phyloP scores from a whole-genome alignment of 2,113 vertebrate species.

The Chloropsis cyanopogon region DNA sequence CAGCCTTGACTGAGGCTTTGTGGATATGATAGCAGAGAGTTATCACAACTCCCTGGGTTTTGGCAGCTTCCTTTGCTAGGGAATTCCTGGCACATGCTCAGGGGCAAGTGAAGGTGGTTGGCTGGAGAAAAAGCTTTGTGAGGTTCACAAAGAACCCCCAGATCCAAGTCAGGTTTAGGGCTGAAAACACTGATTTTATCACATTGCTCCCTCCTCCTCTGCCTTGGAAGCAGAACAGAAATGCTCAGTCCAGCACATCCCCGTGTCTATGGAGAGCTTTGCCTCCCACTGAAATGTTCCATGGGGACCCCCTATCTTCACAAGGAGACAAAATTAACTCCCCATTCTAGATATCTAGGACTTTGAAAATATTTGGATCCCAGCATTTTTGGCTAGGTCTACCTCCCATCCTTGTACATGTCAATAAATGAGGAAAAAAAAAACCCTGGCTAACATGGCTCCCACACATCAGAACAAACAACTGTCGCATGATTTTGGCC shows the following conservation, averaged over 20 bases:
- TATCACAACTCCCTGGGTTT: neutral
- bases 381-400: neutral
- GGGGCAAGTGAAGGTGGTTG: neutral
- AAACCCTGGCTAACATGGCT: neutral
- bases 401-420: neutral
- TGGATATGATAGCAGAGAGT: neutral
- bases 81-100: neutral
- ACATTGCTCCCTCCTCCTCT: neutral
- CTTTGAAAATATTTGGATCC: neutral
- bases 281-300: neutral
- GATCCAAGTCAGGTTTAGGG: neutral
- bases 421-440: neutral
- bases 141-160: neutral
- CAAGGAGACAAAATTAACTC: neutral
- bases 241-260: neutral
- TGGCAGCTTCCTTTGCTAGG: neutral
- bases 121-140: neutral
- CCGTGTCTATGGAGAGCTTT: neutral
- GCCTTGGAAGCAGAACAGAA: neutral
- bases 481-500: neutral
- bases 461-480: neutral
- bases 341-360: neutral
- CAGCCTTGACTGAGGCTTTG: neutral
- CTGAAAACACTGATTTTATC: neutral
- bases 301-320: neutral